Base-by-base conservation (phyloP, 92 coral and sea anemone species). In the Anthopleura xanthogrammica region DNA sequence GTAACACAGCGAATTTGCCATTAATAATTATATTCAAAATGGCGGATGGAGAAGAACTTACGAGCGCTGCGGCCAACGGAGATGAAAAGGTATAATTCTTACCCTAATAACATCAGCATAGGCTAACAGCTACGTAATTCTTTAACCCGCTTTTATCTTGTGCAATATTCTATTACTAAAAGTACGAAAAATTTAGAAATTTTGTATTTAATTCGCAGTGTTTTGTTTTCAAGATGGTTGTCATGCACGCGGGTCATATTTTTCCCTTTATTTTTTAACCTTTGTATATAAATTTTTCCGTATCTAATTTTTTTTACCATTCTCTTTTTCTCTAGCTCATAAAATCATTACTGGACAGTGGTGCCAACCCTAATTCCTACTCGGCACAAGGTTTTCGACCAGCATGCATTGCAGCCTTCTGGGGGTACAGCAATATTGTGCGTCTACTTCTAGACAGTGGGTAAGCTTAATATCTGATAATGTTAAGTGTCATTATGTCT, bases 371-470 rank as follows among this genome's bases (percentile, higher is more conserved):
- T 16, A 89, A 93, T 60, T 62, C 82, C 2, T 85, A 79, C 80
- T 93, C 98, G 16, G 77, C 88, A 12, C 91, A 93, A 64, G 98
- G 98, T 29, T 93, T 93, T 72, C 89, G 86, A 40, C 98, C 97
- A 39, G 70, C 91, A 23, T 88, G 93, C 81, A 95, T 93, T 74
- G 98, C 98, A 80, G 98, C 96, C 22, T 93, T 92, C 80, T 93
- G 98, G 98, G 98, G 95, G 16, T 91, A 93, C 71, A 89, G 86
- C 54, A 79, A 77, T 46, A 91, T 93, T 46, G 98, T 93, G 12
- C 87, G 89, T 54, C 68, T 85, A 0, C 76, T 93, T 12, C 78
- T 91, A 36, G 79, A 87, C 14, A 77, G 87, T 76, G 91, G 98
- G 98, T 91, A 87, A 84, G 84, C 70, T 36, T 12, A 24, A 68